Base-by-base conservation (phyloP, 1,140 invertebrate species). In the Drosophila insularis region DNA sequence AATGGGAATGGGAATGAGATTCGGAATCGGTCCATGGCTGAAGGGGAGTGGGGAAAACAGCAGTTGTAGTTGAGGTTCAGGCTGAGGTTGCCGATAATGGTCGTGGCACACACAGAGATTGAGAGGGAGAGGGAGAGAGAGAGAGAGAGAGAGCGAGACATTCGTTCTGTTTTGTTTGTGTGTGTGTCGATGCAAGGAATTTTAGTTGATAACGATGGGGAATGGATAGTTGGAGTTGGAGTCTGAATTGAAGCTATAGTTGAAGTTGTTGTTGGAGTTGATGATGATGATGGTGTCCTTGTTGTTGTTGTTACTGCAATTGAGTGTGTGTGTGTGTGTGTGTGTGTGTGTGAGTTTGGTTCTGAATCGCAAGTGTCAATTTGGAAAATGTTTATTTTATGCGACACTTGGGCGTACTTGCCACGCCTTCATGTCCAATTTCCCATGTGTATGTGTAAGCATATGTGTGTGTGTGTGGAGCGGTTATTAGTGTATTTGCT, bases 351-450 rank as follows among this genome's bases (percentile, higher is more conserved):
- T 82, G 72, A 82, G 84, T 82, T 89, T 87, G 84, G 82, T 67
- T 87, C 80, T 87, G 84, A 89, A 87, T 89, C 73, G 79, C 68
- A 89, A 87, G 84, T 87, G 82, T 87, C 82, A 87, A 89, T 87
- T 87, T 87, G 69, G 76, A 74, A 89, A 87, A 89, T 87, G 84
- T 82, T 87, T 87, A 82, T 87, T 87, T 87, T 89, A 87, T 80
- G 76, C 76, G 56, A 66, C 72, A 72, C 76, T 85, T 77, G 70
- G 72, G 76, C 56, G 78, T 63, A 68, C 53, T 61, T 71, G 63
- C 65, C 75, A 79, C 78, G 66, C 75, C 74, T 65, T 17, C 60
- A 46, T 35, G 68, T 66, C 14, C 13, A 31, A 50, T 50, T 50
- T 8, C 43, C 43, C 43, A 13, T 37, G 32, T 35, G 8, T 10